Conservation (phyloP, 1,140 invertebrate genomes). For the Plectrocnemia conspersa region DNA sequence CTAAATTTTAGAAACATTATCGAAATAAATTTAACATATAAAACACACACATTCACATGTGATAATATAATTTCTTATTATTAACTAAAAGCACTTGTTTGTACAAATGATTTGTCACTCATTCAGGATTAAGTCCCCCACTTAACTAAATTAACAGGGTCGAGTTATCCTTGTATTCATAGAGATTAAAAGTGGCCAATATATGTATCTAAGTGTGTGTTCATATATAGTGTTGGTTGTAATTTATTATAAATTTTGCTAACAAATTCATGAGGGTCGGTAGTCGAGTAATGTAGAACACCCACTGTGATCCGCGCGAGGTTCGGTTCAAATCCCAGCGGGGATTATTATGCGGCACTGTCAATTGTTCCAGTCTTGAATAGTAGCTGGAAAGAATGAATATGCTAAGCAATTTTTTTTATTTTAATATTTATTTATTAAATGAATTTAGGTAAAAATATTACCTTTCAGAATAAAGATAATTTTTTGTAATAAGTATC, state of each 20-base stretch:
- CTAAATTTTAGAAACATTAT: too few relatives aligned
- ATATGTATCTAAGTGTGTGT: neutral
- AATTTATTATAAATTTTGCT: conserved; percentile 20
- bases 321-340: conserved; percentile 17
- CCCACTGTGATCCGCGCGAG: conserved; percentile 14
- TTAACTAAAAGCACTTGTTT: conserved; percentile 19
- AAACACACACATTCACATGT: too few relatives aligned
- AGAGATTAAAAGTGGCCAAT: neutral
- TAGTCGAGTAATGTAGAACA: conserved; percentile 13
- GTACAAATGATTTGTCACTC: conserved; percentile 31
- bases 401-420: neutral
- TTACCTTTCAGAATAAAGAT: too few relatives aligned
- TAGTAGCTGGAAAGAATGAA: neutral
- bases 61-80: too few relatives aligned
- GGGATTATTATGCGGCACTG: conserved; percentile 18
- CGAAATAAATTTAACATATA: too few relatives aligned
- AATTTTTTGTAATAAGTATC: too few relatives aligned
- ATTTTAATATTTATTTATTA: neutral
- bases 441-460: too few relatives aligned
- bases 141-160: conserved; percentile 13
- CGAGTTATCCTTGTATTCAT: neutral
- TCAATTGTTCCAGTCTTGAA: neutral
- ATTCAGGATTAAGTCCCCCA: conserved; percentile 22
- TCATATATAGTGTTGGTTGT: neutral
- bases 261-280: conserved; percentile 14